Evolutionary conservation across 2,797 vertebrate genomes (phyloP), one percentile per base, ranked within the genome.

Genomic region (Florisuga fusca): DNA sequence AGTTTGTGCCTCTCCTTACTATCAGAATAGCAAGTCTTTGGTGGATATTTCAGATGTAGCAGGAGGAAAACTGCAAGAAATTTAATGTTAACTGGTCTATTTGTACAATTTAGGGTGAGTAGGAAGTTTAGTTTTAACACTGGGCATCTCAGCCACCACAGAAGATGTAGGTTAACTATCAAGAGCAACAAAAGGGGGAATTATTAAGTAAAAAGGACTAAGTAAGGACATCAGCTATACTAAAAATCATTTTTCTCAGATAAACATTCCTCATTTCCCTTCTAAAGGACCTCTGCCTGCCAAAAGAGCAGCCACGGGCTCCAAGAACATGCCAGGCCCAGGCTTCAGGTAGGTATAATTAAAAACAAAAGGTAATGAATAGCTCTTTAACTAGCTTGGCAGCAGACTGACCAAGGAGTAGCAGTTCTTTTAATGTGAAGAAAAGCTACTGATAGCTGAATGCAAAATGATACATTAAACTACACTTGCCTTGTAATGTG

Each of bases 161-260:
- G 21, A 81, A 78, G 21, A 57, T 0, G 1, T 31, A 25, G 0
- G 0, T 62, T 48, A 58, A 9, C 14, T 51, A 43, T 12, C 21
- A 74, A 63, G 57, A 77, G 27, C 29, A 93, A 71, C 22, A 68
- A 57, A 80, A 85, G 7, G 11, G 33, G 27, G 23, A 72, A 31
- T 14, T 73, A 48, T 38, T 71, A 38, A 62, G 19, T n/a, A 53
- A 84, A 33, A 78, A 69, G 15, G 9, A 31, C 4, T 34, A 46
- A 46, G n/a, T 46, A 58, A 84, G n/a, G 20, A 66, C 22, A 85
- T 77, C 19, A 48, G 10, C 25, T 87, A 15, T 22, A 55, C 34
- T 62, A 57, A 63, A 79, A 83, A 12, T 19, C 46, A 15, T 16
- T 84, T 85, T 38, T 54, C 53, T 41, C 7, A 64, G 20, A 1